Evolutionary conservation across 2,888 invertebrate species (phyloP), one percentile per base, ranked within the genome.

Genomic region (Cephus runcator): DNA sequence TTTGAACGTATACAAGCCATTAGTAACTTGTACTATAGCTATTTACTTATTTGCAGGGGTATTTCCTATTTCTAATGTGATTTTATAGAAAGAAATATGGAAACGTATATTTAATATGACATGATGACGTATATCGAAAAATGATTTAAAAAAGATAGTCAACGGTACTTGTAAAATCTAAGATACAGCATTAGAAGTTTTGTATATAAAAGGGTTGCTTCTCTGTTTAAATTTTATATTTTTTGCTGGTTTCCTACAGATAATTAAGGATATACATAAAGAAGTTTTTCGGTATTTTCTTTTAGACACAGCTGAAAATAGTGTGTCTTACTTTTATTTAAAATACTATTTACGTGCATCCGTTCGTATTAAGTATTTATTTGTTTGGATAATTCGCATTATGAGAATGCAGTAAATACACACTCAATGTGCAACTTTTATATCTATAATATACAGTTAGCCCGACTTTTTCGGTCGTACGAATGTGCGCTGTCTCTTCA

Each of bases 401-500:
- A 56, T 15, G 23, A 56, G 2, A 56, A 56, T 23, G 6, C 23
- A 56, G 56, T 56, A 23, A 56, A 56, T 56, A 56, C 23, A 56
- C 23, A 56, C 23, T 23, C 23, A 56, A 56, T 23, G 56, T 56
- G 56, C 56, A 56, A 23, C 6, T 56, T 73, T 34, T 73, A 69
- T 30, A 30, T 73, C n/a, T 12, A 78, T 69, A 73, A 40, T 6
- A 77, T 15, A 34, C 56, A 73, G 68, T 81, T 89, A 92, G 68
- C 90, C 91, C 82, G 92, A 87, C 86, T 94, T 93, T 40, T 92
- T 93, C 73, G 94, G 94, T 86, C 94, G 94, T 6, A 93, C 90
- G 88, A 95, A 94, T 0, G 93, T 92, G 73, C 94, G 92, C 87
- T 94, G 94, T 80, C 94, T 92, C 86, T 94, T 95, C 87, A 94